Percentiles rank a stretch among this genome's conserved stretches.
phyloP scores from a whole-genome alignment of 2,113 vertebrate species.

The Puffinus mauretanicus region DNA sequence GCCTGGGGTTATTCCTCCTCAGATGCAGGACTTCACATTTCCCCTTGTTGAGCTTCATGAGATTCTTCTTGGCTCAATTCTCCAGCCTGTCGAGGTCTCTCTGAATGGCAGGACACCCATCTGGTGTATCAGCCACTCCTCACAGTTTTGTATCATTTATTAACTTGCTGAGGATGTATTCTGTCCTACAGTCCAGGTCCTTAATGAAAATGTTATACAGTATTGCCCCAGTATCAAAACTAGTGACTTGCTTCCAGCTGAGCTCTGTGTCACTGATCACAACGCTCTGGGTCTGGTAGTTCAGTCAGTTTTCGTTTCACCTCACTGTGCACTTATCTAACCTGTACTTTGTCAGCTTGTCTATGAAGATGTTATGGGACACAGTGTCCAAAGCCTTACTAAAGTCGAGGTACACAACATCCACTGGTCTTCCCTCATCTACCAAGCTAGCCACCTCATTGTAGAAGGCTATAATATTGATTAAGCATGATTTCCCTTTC shows the following conservation, averaged over 20 bases:
- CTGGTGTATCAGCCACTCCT: neutral
- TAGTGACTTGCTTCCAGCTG: neutral
- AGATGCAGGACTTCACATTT: neutral
- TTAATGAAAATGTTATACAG: neutral
- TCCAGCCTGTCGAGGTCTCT: neutral
- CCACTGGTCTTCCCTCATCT: neutral
- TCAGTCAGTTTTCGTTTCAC: neutral
- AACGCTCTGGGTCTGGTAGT: neutral
- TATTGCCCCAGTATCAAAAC: neutral
- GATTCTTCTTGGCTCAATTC: neutral
- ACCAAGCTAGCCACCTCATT: neutral
- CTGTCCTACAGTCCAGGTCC: neutral
- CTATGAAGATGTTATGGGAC: neutral
- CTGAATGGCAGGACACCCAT: neutral
- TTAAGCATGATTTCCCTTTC: neutral
- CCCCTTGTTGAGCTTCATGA: neutral
- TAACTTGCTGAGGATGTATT: neutral
- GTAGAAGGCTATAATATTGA: neutral
- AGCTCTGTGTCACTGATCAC: neutral
- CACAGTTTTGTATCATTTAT: neutral
- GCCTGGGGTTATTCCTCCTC: neutral
- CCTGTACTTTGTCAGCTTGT: neutral
- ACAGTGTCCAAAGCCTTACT: neutral
- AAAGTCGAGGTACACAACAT: neutral
- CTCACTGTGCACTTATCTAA: neutral